These are phyloP conservation scores for Brenthis daphne DNA, from an alignment of 2,888 invertebrate species.

Conservation along the genomic window DNA sequence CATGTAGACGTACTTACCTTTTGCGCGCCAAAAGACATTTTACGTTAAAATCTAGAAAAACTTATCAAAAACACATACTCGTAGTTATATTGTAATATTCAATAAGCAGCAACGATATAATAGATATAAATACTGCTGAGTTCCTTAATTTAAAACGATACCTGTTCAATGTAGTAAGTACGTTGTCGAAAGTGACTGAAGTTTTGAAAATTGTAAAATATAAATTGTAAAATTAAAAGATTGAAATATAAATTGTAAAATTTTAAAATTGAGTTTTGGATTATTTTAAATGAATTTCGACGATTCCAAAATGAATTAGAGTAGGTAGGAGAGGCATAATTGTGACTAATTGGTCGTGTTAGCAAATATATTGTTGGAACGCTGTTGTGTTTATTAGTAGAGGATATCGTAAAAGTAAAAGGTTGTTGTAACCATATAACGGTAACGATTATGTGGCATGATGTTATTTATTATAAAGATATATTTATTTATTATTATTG, in stretches of 20 bases:
- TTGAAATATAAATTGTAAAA: slow-evolving; percentile 29
- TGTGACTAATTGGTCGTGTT: slow-evolving; percentile 52
- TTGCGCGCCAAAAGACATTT: slow-evolving; percentile 74
- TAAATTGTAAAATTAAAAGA: slow-evolving; percentile 25
- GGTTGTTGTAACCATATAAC: slow-evolving; percentile 49
- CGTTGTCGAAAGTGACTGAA: slow-evolving; percentile 38
- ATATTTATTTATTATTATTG: slow-evolving; percentile 36
- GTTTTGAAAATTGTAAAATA: slow-evolving; percentile 34
- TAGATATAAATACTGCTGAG: slow-evolving; percentile 37
- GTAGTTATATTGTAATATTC: slow-evolving; percentile 27
- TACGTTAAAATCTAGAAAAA: slow-evolving; percentile 46
- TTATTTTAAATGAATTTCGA: slow-evolving; percentile 26
- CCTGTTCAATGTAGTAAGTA: slow-evolving; percentile 39
- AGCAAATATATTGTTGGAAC: slow-evolving; percentile 42
- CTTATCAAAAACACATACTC: slow-evolving; percentile 39
- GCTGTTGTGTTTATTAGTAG: slow-evolving; percentile 62
- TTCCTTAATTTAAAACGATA: slow-evolving; percentile 32
- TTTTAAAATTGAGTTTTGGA: slow-evolving; percentile 27
- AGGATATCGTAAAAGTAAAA: slow-evolving; percentile 48
- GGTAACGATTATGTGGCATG: slow-evolving; percentile 41
- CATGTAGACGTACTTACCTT: slow-evolving; percentile 53
- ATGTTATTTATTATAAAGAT: slow-evolving; percentile 30
- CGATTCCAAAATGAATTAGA: slow-evolving; percentile 38
- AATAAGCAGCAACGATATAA: slow-evolving; percentile 32
- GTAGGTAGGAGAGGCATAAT: slow-evolving; percentile 41